These are phyloP conservation scores for Ceyx cyanopectus DNA, from an alignment of 2,113 vertebrate species.

Conservation along the genomic window DNA sequence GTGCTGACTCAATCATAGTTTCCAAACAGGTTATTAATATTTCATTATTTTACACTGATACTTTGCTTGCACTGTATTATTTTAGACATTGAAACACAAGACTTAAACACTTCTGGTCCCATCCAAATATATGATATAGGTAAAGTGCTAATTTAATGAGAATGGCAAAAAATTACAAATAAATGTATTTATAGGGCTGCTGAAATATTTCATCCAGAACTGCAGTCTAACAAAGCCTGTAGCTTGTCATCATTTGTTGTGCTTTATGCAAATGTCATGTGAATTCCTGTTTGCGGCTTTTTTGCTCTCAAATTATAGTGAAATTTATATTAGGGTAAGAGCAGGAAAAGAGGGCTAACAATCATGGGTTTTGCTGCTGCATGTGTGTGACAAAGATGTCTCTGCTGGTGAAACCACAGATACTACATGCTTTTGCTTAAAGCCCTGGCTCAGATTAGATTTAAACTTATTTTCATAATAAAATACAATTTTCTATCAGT, in stretches of 20 bases:
- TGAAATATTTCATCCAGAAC: neutral
- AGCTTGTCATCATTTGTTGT: neutral
- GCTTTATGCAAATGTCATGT: neutral
- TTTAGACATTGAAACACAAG: neutral
- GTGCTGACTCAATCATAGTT: neutral
- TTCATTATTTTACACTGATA: conserved; percentile 34
- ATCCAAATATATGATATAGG: neutral
- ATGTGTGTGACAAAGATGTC: neutral
- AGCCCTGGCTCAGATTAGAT: neutral
- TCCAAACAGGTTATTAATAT: conserved; percentile 36
- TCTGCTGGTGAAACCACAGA: neutral
- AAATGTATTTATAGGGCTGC: neutral
- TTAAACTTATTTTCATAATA: neutral
- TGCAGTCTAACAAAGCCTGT: neutral
- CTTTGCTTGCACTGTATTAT: neutral
- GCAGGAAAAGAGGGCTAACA: neutral
- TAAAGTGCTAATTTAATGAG: neutral
- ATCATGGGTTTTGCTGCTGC: neutral
- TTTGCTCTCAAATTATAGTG: neutral
- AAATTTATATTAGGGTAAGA: neutral
- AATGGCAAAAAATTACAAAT: neutral
- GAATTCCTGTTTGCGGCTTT: neutral
- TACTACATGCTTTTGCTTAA: neutral
- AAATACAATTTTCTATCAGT: neutral
- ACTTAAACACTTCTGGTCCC: neutral